Percentiles rank a stretch among this genome's conserved stretches.
These are phyloP conservation scores for Uria lomvia DNA, from an alignment of 2,113 vertebrate genomes.

Conservation along the genomic window DNA sequence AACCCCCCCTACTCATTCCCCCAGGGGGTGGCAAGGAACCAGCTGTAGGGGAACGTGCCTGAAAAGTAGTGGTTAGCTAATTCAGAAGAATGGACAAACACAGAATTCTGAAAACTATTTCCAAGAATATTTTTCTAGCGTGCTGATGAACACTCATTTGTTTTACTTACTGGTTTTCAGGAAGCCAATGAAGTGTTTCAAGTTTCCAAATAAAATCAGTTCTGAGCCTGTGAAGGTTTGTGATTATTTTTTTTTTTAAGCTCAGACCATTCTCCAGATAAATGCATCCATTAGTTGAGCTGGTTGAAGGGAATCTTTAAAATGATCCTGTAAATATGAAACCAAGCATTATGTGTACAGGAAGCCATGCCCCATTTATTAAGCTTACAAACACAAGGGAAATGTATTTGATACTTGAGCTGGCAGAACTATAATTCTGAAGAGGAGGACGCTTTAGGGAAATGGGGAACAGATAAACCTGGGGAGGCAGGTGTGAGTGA, in stretches of 20 bases:
- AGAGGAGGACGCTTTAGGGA: background rate
- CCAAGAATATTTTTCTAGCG: background rate
- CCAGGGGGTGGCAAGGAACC: accelerated
- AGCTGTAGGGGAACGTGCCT: background rate
- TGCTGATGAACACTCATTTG: background rate
- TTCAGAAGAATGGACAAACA: background rate
- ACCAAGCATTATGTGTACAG: background rate
- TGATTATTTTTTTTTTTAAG: background rate
- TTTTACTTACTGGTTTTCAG: background rate
- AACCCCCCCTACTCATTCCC: background rate
- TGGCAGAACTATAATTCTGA: background rate
- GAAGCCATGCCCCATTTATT: background rate
- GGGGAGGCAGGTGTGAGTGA: background rate
- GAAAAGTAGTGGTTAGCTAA: background rate
- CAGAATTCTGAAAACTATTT: background rate
- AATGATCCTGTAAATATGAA: background rate
- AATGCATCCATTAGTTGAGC: background rate
- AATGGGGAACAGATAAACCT: background rate
- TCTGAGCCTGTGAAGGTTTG: background rate
- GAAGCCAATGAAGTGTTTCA: background rate
- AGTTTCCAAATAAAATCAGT: background rate
- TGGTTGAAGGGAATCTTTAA: background rate
- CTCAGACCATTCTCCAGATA: background rate
- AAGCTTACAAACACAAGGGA: background rate
- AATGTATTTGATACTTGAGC: background rate